Percentiles rank a stretch among this genome's conserved stretches.
Evolutionary conservation across 2,113 vertebrate species (phyloP).

Genomic region (Regulus satrapa): DNA sequence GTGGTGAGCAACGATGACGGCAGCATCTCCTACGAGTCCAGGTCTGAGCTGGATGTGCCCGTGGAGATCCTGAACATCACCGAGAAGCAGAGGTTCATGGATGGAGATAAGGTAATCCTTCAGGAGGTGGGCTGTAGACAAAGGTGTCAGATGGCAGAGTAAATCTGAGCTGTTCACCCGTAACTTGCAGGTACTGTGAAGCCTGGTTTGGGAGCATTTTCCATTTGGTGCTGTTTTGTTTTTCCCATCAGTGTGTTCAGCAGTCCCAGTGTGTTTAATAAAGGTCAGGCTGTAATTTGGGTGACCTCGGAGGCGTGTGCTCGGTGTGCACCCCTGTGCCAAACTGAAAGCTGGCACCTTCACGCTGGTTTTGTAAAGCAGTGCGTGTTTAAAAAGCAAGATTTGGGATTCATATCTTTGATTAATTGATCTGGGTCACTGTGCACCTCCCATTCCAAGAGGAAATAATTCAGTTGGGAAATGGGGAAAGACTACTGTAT

Average conservation of each 20-base stretch:
- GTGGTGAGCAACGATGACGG: slow-evolving; percentile 98
- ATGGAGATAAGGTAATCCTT: slow-evolving; percentile 90
- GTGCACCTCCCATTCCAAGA: not conserved
- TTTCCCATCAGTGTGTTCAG: not conserved
- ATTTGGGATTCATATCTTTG: not conserved
- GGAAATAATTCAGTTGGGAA: not conserved
- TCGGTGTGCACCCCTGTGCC: fast-evolving
- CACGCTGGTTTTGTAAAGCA: not conserved
- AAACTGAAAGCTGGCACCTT: not conserved
- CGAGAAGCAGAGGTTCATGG: slow-evolving; percentile 98
- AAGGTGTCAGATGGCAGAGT: not conserved
- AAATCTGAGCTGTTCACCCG: not conserved
- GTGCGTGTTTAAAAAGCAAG: fast-evolving
- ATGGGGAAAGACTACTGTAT: not conserved
- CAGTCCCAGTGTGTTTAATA: not conserved
- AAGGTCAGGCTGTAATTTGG: not conserved
- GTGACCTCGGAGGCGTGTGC: not conserved
- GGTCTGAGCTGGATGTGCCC: slow-evolving; percentile 94
- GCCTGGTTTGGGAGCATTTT: not conserved
- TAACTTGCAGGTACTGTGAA: not conserved
- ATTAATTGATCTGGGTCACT: not conserved
- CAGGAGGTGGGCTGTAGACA: not conserved
- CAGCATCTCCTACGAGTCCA: slow-evolving; percentile 93
- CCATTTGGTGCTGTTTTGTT: not conserved
- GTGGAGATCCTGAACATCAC: slow-evolving; percentile 98